Evolutionary conservation across 2,888 invertebrate genomes (phyloP), one percentile per base, ranked within the genome.

Genomic region (Melanotus villosus): DNA sequence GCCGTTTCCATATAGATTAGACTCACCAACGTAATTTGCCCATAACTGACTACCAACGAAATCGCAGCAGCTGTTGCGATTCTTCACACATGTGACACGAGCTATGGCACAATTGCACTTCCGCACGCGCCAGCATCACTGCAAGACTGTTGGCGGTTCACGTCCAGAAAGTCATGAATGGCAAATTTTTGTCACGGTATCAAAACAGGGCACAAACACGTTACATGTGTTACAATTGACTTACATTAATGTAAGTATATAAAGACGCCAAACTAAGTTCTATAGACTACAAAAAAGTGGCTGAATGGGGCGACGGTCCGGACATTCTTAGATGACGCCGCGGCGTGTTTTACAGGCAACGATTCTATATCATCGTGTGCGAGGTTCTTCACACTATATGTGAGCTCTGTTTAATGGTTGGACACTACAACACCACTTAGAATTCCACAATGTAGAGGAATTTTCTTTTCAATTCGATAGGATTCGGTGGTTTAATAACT

Each of bases 101-200:
- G 58, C 59, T 59, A 50, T 58, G 47, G 38, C 66, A 69, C 70
- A 65, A 67, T 65, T 59, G 64, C 52, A 57, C 66, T 65, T 70
- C 68, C 62, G 66, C 73, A 66, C 70, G 66, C 70, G 71, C 62
- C 68, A 73, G 65, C 73, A 71, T 71, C 66, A 71, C 73, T 66
- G 36, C 58, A 63, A 64, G 65, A 70, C 70, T 70, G 58, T 62
- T 38, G 56, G 32, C 34, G 54, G 52, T 32, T 52, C 54, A 52
- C 36, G 38, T 5, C 36, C 26, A 68, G 47, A 62, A 68, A 63
- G 59, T 50, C 41, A 50, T 63, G 57, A 68, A 68, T 68, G 52
- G 59, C 65, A 56, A 69, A 69, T 60, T 65, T 69, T 65, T 59
- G 54, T 69, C 45, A 60, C 52, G 47, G 41, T 56, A 60, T 45